Base-by-base conservation (phyloP, 2,888 invertebrate species). In the Phanerotoma sp. region DNA sequence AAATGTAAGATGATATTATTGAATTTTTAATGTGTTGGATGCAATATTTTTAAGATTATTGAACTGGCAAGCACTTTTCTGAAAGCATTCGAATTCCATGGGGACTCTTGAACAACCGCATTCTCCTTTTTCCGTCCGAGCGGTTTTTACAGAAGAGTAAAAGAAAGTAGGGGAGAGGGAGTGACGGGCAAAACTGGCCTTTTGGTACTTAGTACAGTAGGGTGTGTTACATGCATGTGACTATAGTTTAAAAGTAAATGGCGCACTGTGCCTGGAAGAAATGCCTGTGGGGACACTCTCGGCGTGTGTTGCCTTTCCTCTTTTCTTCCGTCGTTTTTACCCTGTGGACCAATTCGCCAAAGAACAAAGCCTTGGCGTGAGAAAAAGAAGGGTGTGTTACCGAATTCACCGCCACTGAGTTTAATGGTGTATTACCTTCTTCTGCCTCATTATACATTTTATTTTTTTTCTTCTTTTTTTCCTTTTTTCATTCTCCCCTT, bases 161-260 rank as follows among this genome's bases (percentile, higher is more conserved):
- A 41, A 33, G 32, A 51, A 48, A 51, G 41, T 33, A 57, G 18
- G 22, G 33, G 35, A 16, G 35, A 35, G 47, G 7, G 11, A 37
- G 18, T n/a, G n/a, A n/a, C n/a, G n/a, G n/a, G 20, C 21, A 37
- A 52, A 45, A 52, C 42, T 48, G 54, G 25, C 54, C 48, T 54
- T 54, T 54, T 54, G 37, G 37, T 48, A 48, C 20, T 35, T n/a
- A 42, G 25, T 33, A 48, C 21, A n/a, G 18, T 30, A 28, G 45
- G 55, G 41, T 49, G 18, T 32, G 25, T 40, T 35, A 33, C 42
- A 35, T 16, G 53, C 32, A 52, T 32, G 51, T 47, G 50, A 52
- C 55, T 56, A 30, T 52, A 60, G 55, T 53, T 57, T 54, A 51
- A 54, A 49, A 51, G 56, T 61, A 62, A 60, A 62, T 60, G 56